Base-by-base conservation (phyloP, 2,888 invertebrate species). In the Eupithecia dodoneata region DNA sequence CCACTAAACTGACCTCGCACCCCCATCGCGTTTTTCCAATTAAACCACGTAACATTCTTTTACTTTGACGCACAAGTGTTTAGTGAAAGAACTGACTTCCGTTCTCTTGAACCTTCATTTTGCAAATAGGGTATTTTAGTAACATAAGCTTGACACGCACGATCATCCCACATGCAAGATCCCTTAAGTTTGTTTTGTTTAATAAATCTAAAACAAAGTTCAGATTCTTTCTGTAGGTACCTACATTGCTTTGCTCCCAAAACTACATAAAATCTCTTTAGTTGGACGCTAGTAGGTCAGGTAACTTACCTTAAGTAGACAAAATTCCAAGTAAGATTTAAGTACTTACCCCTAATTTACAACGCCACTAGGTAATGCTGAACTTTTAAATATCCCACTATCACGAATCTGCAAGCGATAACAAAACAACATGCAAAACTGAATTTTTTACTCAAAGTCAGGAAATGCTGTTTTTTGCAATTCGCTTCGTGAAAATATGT, bases 21-120 rank as follows among this genome's bases (percentile, higher is more conserved):
- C 94, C 94, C 94, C 93, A 91, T 94, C 93, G 93, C 94, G 93
- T 94, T 94, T 94, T 94, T 92, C 91, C 91, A 94, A 94, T 93
- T 93, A 94, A 92, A 91, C 89, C 89, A 88, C 91, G 89, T 87
- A 86, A 79, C 83, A 90, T 92, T 91, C 90, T 90, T 91, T 87
- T 85, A 88, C 90, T 87, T 90, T 92, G 90, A 91, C 91, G 91
- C 89, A 90, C 91, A 91, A 91, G 89, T 91, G 88, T 89, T 89
- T 88, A 87, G 86, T 86, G 81, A 86, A 87, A 87, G 82, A 86
- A 83, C 82, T 86, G 82, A 85, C 82, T 83, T 87, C 84, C 83
- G 82, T 81, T 84, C 76, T 81, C 82, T 86, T 85, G 80, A 65
- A 67, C 73, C 67, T 78, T 81, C 82, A 81, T 85, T 69, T 69